Evolutionary conservation across 92 coral and sea anemone genomes (phyloP), one percentile per base, ranked within the genome.

Genomic region (Porites divaricata): DNA sequence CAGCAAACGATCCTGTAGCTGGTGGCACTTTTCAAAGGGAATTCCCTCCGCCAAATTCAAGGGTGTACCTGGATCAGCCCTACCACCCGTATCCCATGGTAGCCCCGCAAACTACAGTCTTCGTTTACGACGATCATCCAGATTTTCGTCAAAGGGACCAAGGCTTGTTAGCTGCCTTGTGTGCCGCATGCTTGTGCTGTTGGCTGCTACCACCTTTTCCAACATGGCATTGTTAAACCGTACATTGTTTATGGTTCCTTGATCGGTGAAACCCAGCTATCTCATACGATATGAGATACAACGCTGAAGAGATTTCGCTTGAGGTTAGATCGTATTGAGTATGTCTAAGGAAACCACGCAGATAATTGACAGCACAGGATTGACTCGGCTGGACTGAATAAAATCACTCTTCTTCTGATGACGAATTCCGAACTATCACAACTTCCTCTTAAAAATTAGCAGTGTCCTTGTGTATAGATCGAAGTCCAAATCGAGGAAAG

Each of bases 111-210:
- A 72, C 85, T 12, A 88, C 95, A 8, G 85, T 88, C 1, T 88
- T 83, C 23, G 57, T 91, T 53, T 88, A 91, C 72, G 91, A 79
- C 52, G 92, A 91, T 61, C 85, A 81, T 54, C 83, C 81, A 9
- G 24, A 21, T 19, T 65, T 80, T 81, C 78, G 95, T 6, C 81
- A 80, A 22, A 74, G 85, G 48, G 92, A 88, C 7, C 89, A 88
- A 15, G 86, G 96, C 2, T 54, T 94, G 35, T 24, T 94, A 16
- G 95, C 98, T 2, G 92, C 95, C 8, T 35, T 94, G 49, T 94
- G 95, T 80, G 94, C 98, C 2, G 88, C 98, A 12, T 89, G 95
- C 28, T 72, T 94, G 77, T 94, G 98, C 48, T 94, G 98, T 50
- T 94, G 98, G 91, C 68, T 94, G 10, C 21, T 94, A 19, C 98